These are phyloP conservation scores for Hyles euphorbiae DNA, from an alignment of 1,140 invertebrate genomes.

Conservation along the genomic window DNA sequence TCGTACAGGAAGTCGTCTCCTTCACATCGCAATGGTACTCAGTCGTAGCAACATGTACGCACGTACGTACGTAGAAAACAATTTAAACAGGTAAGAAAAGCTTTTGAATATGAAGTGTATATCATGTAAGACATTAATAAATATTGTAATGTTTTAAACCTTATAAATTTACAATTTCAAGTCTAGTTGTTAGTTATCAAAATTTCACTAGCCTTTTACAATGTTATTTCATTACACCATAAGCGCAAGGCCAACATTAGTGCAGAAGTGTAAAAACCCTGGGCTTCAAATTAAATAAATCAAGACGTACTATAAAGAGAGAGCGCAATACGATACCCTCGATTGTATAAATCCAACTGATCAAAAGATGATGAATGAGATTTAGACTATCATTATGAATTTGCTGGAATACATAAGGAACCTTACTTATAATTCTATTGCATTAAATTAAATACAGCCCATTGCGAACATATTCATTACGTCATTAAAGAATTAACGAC, in stretches of 20 bases:
- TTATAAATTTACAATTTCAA: constrained; percentile 61
- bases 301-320: no score
- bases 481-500: no score
- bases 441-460: constrained; percentile 5
- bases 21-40: no score
- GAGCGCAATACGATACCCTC: no score
- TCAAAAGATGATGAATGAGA: no score
- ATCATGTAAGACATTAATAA: constrained; percentile 24
- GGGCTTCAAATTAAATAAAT: no score
- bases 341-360: no score
- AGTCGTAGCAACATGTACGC: no score
- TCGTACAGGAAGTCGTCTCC: no score
- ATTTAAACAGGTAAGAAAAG: constrained; percentile 24
- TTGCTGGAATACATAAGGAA: no score
- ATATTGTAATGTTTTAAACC: constrained; percentile 38
- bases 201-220: constrained; percentile 74
- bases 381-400: no score
- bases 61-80: not conserved
- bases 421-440: not conserved
- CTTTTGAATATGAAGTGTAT: constrained; percentile 11
- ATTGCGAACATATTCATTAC: not conserved
- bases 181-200: constrained; percentile 70
- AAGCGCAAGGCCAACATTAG: constrained; percentile 64
- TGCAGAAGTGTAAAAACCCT: constrained; percentile 32
- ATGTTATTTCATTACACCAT: constrained; percentile 57